Evolutionary conservation across 2,113 vertebrate species (phyloP).

Genomic region (Eublepharis macularius): DNA sequence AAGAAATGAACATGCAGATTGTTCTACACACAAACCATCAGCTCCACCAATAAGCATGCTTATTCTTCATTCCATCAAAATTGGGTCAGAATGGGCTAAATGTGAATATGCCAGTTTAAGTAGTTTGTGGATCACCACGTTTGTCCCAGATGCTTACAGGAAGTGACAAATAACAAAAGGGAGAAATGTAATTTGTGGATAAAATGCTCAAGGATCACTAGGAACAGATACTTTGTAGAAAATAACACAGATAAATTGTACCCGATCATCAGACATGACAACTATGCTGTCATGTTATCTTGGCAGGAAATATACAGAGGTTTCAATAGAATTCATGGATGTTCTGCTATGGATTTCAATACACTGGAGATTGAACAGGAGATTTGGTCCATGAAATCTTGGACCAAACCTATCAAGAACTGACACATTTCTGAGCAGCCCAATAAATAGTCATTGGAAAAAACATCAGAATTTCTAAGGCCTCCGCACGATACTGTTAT

Average conservation of each 20-base stretch:
- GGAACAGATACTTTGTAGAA: background rate
- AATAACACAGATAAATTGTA: background rate
- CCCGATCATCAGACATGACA: background rate
- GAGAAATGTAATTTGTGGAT: background rate
- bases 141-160: background rate
- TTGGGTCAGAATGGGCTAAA: background rate
- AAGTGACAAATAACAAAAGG: background rate
- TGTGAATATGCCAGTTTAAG: background rate
- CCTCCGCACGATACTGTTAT: background rate
- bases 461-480: too few species aligned
- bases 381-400: background rate
- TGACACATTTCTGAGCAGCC: background rate
- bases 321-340: background rate
- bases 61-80: background rate
- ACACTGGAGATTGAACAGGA: background rate
- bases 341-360: background rate
- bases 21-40: background rate
- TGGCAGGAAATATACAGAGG: background rate
- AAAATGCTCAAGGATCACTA: background rate
- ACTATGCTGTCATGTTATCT: background rate
- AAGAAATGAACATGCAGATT: background rate
- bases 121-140: background rate
- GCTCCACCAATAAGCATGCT: background rate
- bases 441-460: background rate
- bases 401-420: background rate